Percentiles rank a stretch among this genome's conserved stretches.
Conservation (phyloP, 2,113 vertebrate species). For the Trematocara zebra region DNA sequence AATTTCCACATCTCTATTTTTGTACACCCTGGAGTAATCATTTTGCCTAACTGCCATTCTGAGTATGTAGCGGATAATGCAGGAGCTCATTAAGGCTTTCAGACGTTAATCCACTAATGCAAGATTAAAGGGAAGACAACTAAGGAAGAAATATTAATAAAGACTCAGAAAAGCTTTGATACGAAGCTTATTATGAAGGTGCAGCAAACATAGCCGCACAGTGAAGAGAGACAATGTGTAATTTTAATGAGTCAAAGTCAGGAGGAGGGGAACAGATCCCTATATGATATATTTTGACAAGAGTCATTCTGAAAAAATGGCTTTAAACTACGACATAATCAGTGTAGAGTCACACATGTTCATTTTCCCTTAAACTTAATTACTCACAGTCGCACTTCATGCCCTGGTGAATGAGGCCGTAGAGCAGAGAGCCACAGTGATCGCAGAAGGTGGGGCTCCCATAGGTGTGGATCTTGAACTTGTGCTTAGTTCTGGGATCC, state of each 20-base stretch:
- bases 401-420: constrained; percentile 94
- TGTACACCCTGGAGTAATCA: not conserved
- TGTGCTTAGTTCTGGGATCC: constrained; percentile 97
- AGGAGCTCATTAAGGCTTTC: constrained; percentile 36
- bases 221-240: not conserved
- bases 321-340: not conserved
- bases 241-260: constrained; percentile 4
- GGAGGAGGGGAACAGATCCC: not conserved
- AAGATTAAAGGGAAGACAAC: constrained; percentile 5
- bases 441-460: constrained; percentile 96
- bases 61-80: constrained; percentile 16
- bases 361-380: not conserved
- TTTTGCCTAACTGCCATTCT: not conserved
- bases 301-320: not conserved
- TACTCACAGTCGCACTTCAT: constrained; percentile 84
- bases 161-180: not conserved
- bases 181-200: not conserved
- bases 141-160: constrained; percentile 30
- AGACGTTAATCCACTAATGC: constrained; percentile 3
- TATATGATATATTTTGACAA: not conserved
- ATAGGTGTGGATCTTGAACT: constrained; percentile 97
- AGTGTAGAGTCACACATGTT: not conserved
- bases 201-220: not conserved
- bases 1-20: constrained; percentile 30
- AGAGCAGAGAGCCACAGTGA: constrained; percentile 92